Base-by-base conservation (phyloP, 2,888 invertebrate species). In the Apamea anceps region DNA sequence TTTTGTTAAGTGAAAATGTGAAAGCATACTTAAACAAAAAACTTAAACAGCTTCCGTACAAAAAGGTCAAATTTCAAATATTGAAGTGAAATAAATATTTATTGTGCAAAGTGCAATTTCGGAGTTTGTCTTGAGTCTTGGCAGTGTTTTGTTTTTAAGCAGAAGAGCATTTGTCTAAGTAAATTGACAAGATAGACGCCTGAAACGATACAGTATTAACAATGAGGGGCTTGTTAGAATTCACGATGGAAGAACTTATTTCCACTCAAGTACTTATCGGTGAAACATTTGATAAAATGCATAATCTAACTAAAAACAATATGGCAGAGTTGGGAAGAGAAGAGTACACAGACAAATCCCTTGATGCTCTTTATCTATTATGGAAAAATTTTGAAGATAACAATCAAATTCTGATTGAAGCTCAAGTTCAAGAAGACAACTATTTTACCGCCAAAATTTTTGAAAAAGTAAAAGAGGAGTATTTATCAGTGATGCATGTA, bases 381-480 rank as follows among this genome's bases (percentile, higher is more conserved):
- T 85, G 76, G 86, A 65, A 65, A 18, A 48, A 12, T 63, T 81
- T 81, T 18, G 51, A 84, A 21, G 72, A 81, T 32, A 85, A 75
- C 21, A 65, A 84, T 63, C 1, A 7, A 42, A 42, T 73, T 45
- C 21, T 81, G 7, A 10, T n/a, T 3, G 72, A 76, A 70, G 72
- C 82, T 21, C 37, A 70, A 37, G 1, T 65, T 1, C 73, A 76
- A 81, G 76, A 62, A 7, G 28, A 81, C 7, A n/a, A 21, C 8
- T 85, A 84, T 48, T 84, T 68, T 45, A 81, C 62, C 1, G 13
- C 13, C 4, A 70, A 84, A 1, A 18, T 65, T 3, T 84, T 37
- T 65, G 51, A 48, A 6, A 72, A 70, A 68, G 45, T 72, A 5
- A 81, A 75, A 70, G 37, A 48, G 21, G 32, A 85, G 12, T 81